These are phyloP conservation scores for Camponotus fellah DNA, from an alignment of 2,888 invertebrate genomes.

Conservation along the genomic window DNA sequence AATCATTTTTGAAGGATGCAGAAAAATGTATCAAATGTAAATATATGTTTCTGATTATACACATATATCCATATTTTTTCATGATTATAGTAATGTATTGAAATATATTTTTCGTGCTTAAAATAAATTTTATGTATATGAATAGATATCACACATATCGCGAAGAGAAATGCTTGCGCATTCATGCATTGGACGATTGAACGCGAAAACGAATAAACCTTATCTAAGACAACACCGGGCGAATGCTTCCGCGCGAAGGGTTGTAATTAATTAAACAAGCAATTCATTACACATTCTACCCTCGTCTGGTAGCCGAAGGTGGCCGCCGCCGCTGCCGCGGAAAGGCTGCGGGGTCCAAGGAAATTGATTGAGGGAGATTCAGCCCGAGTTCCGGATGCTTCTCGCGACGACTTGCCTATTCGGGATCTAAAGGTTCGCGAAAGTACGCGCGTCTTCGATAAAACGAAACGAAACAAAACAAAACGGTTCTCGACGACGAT, in stretches of 20 bases:
- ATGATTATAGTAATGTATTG: not conserved
- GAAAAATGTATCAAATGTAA: too few relatives aligned
- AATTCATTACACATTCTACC: conserved; percentile 89
- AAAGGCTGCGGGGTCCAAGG: conserved; percentile 81
- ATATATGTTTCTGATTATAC: too few relatives aligned
- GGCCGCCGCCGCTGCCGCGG: conserved; percentile 74
- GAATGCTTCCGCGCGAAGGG: conserved; percentile 82
- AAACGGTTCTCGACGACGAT: conserved; percentile 41
- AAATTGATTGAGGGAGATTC: conserved; percentile 84
- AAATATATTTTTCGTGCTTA: not conserved
- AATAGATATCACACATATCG: not conserved
- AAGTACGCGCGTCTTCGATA: conserved; percentile 46
- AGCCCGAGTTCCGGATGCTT: conserved; percentile 63
- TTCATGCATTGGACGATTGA: conserved; percentile 50
- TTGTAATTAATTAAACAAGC: conserved; percentile 92
- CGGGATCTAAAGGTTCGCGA: conserved; percentile 56
- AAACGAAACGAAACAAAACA: not conserved
- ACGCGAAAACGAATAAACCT: conserved; percentile 78
- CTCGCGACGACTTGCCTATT: conserved; percentile 50
- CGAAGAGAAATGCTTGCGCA: conserved; percentile 21
- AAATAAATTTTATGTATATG: not conserved
- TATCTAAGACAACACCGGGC: conserved; percentile 68
- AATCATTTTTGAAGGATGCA: too few relatives aligned
- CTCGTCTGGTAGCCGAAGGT: conserved; percentile 79
- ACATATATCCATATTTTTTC: too few relatives aligned